These are phyloP conservation scores for Melangyna quadrimaculata DNA, from an alignment of 2,888 invertebrate species.

Conservation along the genomic window DNA sequence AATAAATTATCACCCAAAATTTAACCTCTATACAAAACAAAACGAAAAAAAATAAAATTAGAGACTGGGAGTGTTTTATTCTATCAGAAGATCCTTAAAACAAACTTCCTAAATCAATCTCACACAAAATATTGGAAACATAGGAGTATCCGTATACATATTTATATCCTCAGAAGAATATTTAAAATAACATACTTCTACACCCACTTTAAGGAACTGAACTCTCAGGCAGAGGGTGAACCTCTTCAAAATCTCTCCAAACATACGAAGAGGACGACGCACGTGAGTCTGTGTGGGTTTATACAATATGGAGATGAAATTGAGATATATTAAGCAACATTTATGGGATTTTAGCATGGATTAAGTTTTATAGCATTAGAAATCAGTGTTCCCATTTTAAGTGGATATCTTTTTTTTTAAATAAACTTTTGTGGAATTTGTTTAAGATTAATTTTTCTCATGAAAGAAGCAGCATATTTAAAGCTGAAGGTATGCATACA, in stretches of 20 bases:
- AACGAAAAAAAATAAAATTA: neutral
- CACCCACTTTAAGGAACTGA: conserved; percentile 11
- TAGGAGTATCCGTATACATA: too few species aligned
- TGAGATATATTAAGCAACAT: conserved; percentile 59
- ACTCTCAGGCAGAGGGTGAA: neutral
- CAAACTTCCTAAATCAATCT: conserved; percentile 58
- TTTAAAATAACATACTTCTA: conserved; percentile 8
- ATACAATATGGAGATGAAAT: conserved; percentile 21
- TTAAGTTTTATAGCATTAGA: neutral
- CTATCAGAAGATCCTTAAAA: neutral
- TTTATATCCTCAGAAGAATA: neutral
- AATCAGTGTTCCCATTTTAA: conserved; percentile 27
- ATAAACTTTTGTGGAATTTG: neutral
- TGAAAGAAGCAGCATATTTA: too few species aligned
- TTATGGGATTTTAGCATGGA: conserved; percentile 36
- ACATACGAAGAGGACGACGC: neutral
- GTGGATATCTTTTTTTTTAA: neutral
- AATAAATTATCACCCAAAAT: conserved; percentile 58
- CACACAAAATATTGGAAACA: conserved; percentile 45
- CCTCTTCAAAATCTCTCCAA: conserved; percentile 9
- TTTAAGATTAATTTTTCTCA: neutral
- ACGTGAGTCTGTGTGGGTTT: neutral
- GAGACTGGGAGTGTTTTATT: conserved; percentile 8
- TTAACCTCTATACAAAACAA: neutral
- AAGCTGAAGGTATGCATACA: too few species aligned